Conservation (phyloP, 2,888 invertebrate species). For the Metopia argyrocephala region DNA sequence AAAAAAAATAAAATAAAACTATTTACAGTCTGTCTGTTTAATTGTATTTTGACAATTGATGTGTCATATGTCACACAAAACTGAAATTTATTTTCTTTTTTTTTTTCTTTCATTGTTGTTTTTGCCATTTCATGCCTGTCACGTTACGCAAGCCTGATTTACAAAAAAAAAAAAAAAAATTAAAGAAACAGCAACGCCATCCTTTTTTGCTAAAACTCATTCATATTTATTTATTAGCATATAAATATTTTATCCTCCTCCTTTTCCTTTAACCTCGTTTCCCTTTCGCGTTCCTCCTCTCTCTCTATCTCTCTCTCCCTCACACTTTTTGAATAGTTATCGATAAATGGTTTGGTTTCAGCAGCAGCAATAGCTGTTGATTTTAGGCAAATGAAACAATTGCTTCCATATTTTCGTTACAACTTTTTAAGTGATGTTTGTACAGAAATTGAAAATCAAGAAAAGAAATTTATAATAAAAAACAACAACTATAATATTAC, state of each 20-base stretch:
- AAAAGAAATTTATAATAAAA: conserved; percentile 18
- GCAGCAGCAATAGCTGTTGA: conserved; percentile 12
- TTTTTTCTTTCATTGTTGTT: not conserved
- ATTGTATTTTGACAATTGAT: conserved; percentile 76
- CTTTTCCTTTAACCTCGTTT: not conserved
- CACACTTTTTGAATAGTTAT: conserved; percentile 12
- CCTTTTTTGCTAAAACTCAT: conserved; percentile 19
- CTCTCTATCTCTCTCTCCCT: not conserved
- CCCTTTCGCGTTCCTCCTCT: not conserved
- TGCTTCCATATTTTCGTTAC: conserved; percentile 59
- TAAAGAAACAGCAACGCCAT: conserved; percentile 15
- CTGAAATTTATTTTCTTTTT: conserved; percentile 52
- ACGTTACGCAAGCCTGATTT: conserved; percentile 38
- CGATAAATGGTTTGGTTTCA: not conserved
- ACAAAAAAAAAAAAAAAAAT: not conserved
- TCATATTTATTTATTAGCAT: not conserved
- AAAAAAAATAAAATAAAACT: not conserved
- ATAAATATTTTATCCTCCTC: not conserved
- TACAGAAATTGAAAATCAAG: conserved; percentile 16
- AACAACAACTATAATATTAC: conserved; percentile 24
- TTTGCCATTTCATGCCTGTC: conserved; percentile 49
- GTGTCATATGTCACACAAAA: conserved; percentile 71
- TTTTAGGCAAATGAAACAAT: conserved; percentile 26
- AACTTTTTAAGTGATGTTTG: conserved; percentile 51
- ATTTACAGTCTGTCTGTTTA: conserved; percentile 52